Evolutionary conservation across 2,797 vertebrate genomes (phyloP), one percentile per base, ranked within the genome.

Genomic region (Monodelphis domestica): DNA sequence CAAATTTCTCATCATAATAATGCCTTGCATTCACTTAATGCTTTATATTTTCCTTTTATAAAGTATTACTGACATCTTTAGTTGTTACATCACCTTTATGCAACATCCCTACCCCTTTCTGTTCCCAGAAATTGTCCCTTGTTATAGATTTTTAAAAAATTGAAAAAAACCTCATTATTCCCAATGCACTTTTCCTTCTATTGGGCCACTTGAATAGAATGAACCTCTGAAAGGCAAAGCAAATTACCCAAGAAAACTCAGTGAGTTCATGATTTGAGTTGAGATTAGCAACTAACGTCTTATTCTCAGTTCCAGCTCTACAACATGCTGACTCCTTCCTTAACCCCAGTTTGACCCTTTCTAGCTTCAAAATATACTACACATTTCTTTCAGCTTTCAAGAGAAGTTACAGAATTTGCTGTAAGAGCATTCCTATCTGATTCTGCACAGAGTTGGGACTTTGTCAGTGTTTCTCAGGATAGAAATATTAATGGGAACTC

Each of bases 371-470:
- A 33, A 53, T 59, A n/a, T n/a, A n/a, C n/a, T n/a, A n/a, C 87
- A 89, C 90, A 87, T 38, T 5, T 50, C 17, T 54, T 51, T 90
- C 92, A 55, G 12, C 90, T 38, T 93, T 93, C 88, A 52, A 93
- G 59, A 54, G 5, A 70, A 21, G 17, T 21, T 17, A 78, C 10
- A 78, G 45, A 45, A 78, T 26, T 78, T 17, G 24, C 70, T 45
- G 45, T 11, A 26, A 45, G 21, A 26, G 12, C 30, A 78, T 78
- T 45, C 21, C 9, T 11, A 78, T 45, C 3, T 26, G 38, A 78
- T 45, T 78, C 70, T 78, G 70, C 38, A 70, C n/a, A 78, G 7
- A 78, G 21, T 78, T 78, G 70, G 90, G 87, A 24, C 84, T 90
- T 59, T 78, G n/a, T 52, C 90, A 89, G 38, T 55, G 33, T 91